Percentiles rank a stretch among this genome's conserved stretches.
These are phyloP conservation scores for Heteractis magnifica DNA, from an alignment of 92 coral and sea anemone species.

Conservation along the genomic window DNA sequence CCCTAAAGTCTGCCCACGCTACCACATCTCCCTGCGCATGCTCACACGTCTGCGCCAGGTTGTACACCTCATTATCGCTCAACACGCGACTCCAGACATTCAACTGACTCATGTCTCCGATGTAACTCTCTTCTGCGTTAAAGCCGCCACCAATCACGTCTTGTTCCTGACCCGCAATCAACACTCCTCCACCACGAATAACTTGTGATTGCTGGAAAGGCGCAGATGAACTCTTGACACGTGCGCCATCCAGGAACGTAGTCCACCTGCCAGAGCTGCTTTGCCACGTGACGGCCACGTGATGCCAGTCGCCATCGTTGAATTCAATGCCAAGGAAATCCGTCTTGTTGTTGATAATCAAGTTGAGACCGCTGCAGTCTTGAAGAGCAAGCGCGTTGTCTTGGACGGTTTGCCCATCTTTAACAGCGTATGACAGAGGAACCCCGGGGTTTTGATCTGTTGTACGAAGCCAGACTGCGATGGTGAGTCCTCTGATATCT, in stretches of 20 bases:
- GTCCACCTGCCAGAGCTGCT: slow-evolving; percentile 53
- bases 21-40: slow-evolving; percentile 64
- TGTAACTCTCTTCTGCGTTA: slow-evolving; percentile 69
- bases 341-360: slow-evolving; percentile 67
- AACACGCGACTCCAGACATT: slow-evolving; percentile 68
- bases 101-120: slow-evolving; percentile 81
- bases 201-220: slow-evolving; percentile 71
- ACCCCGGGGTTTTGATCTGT: slow-evolving; percentile 66
- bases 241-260: slow-evolving; percentile 62
- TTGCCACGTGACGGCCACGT: slow-evolving; percentile 85
- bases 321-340: slow-evolving; percentile 47
- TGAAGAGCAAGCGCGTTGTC: slow-evolving; percentile 80
- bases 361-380: slow-evolving; percentile 61
- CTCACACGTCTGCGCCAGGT: slow-evolving; percentile 67
- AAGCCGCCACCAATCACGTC: slow-evolving; percentile 78
- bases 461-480: slow-evolving; percentile 78
- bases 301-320: slow-evolving; percentile 82
- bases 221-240: slow-evolving; percentile 19
- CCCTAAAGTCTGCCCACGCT: slow-evolving; percentile 82
- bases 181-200: slow-evolving; percentile 71
- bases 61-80: slow-evolving; percentile 58
- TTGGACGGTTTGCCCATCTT: slow-evolving; percentile 48
- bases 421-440: slow-evolving; percentile 61
- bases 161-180: slow-evolving; percentile 82
- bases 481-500: slow-evolving; percentile 51